phyloP scores from a whole-genome alignment of 1,140 invertebrate species.

The Lepidotrigona ventralis region DNA sequence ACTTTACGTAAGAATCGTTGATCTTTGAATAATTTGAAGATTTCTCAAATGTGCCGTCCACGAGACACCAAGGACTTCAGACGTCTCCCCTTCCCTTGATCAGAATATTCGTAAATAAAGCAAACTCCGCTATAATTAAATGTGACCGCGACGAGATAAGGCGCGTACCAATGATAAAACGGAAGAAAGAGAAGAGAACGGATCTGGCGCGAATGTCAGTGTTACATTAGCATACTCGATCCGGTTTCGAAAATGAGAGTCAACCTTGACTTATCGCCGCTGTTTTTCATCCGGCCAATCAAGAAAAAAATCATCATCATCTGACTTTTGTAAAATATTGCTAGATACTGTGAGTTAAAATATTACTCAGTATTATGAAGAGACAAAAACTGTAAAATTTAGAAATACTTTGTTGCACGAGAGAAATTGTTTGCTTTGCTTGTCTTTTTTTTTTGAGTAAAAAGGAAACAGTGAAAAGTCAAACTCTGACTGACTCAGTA shows the following conservation, averaged over 20 bases:
- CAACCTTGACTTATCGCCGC: constrained; percentile 3
- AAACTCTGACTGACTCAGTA: too few relatives aligned
- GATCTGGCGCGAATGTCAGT: background rate
- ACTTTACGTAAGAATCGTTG: background rate
- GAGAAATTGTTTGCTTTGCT: background rate
- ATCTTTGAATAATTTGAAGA: background rate
- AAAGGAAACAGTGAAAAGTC: too few relatives aligned
- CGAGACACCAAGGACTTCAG: background rate
- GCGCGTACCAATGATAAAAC: background rate
- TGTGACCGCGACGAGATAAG: background rate
- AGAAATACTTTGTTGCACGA: too few relatives aligned
- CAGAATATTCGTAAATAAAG: background rate
- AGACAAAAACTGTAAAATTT: too few relatives aligned
- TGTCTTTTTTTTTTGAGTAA: too few relatives aligned
- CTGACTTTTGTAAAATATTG: too few relatives aligned
- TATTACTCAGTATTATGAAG: too few relatives aligned
- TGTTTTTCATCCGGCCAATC: background rate
- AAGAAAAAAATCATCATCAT: background rate
- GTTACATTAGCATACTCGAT: constrained; percentile 38
- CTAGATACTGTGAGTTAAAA: too few relatives aligned
- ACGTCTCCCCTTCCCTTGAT: background rate
- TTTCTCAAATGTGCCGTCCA: background rate
- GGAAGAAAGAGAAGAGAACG: background rate
- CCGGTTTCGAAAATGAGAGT: constrained; percentile 29
- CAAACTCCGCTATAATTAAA: constrained; percentile 13